Evolutionary conservation across 2,888 invertebrate species (phyloP).

Genomic region (Selenia dentaria): DNA sequence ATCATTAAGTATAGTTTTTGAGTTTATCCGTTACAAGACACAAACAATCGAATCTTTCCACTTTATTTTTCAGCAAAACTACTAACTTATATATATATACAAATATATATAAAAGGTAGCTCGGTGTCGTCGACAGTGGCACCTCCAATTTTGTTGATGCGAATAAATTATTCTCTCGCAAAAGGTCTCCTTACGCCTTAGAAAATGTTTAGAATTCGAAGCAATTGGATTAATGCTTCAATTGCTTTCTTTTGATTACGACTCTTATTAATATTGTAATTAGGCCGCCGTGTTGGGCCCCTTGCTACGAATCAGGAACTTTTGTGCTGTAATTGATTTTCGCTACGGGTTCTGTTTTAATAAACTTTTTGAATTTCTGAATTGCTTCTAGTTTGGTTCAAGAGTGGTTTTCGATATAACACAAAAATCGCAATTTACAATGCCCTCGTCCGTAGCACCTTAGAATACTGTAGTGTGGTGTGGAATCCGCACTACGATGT

Average conservation of each 20-base stretch:
- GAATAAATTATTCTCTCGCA: conserved; percentile 25
- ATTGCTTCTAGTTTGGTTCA: conserved; percentile 15
- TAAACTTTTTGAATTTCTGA: conserved; percentile 13
- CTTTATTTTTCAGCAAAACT: too few species aligned
- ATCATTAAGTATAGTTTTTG: too few species aligned
- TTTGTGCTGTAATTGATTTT: conserved; percentile 19
- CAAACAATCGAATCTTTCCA: too few species aligned
- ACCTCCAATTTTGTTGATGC: conserved; percentile 12
- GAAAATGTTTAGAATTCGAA: conserved; percentile 22
- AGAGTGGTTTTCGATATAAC: conserved; percentile 13
- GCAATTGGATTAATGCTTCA: conserved; percentile 32
- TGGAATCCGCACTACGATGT: too few species aligned
- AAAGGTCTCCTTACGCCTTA: conserved; percentile 22
- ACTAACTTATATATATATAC: too few species aligned
- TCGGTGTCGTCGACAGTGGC: conserved; percentile 20
- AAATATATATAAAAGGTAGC: background rate
- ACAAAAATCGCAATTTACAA: too few species aligned
- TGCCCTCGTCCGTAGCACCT: too few species aligned
- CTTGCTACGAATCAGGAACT: conserved; percentile 10
- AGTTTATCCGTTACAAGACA: too few species aligned
- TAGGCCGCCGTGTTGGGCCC: conserved; percentile 17
- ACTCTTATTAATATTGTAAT: conserved; percentile 27
- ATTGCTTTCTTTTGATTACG: conserved; percentile 30
- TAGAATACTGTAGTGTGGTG: too few species aligned
- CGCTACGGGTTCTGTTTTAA: conserved; percentile 10